These are phyloP conservation scores for Heliocidaris tuberculata DNA, from an alignment of 35 echinoderm and acorn worm species.

Conservation along the genomic window DNA sequence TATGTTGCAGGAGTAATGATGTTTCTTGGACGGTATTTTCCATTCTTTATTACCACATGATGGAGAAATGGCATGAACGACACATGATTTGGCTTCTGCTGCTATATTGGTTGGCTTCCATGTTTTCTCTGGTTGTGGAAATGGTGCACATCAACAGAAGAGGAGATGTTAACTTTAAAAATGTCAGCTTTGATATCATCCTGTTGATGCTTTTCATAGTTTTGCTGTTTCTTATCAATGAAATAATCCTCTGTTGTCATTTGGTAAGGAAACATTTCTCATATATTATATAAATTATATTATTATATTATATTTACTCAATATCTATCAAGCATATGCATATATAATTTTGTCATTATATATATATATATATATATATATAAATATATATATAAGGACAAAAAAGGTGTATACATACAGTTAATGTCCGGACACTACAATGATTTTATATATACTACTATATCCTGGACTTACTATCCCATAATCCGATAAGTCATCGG, in stretches of 20 bases:
- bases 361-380: too few relatives aligned
- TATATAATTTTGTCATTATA: too few relatives aligned
- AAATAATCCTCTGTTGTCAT: conserved; percentile 22
- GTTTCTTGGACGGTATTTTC: conserved; percentile 3
- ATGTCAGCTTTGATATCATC: conserved; percentile 15
- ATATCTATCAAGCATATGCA: too few relatives aligned
- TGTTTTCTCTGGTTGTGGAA: neutral
- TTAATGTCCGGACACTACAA: too few relatives aligned
- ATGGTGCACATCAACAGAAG: neutral
- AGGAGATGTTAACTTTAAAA: conserved; percentile 7
- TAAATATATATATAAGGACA: too few relatives aligned
- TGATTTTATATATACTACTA: too few relatives aligned
- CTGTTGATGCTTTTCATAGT: neutral
- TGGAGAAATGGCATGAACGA: conserved; percentile 57
- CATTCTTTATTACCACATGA: conserved; percentile 65
- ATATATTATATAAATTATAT: too few relatives aligned
- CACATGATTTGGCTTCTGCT: conserved; percentile 43
- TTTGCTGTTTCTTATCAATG: neutral
- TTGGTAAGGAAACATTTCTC: neutral
- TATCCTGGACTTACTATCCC: too few relatives aligned
- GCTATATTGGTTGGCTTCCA: conserved; percentile 42
- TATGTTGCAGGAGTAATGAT: conserved; percentile 32
- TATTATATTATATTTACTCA: too few relatives aligned
- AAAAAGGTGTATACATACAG: too few relatives aligned
- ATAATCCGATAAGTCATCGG: too few relatives aligned